A percentile compares a stretch with the other conserved stretches of the same genome.
These are phyloP conservation scores for Phocoena sinus DNA, from an alignment of 2,113 vertebrate species.

Conservation along the genomic window DNA sequence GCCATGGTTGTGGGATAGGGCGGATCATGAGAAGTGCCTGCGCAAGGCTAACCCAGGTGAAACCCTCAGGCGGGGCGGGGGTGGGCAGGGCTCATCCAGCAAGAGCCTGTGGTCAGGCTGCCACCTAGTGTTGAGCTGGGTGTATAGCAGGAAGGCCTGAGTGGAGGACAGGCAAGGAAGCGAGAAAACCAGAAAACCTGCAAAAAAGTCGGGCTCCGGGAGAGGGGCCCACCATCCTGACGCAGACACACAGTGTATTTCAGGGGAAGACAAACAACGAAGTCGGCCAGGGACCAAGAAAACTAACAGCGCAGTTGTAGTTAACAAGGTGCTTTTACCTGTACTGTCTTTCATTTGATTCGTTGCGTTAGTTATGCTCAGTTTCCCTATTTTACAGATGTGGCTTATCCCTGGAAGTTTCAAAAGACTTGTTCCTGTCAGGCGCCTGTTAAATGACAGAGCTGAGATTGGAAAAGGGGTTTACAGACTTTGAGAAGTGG, in stretches of 20 bases:
- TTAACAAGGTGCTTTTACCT: not conserved
- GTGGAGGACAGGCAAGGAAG: not conserved
- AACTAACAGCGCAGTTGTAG: fast-evolving
- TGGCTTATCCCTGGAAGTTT: not conserved
- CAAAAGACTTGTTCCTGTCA: not conserved
- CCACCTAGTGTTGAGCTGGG: not conserved
- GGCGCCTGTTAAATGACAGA: not conserved
- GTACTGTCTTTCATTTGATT: not conserved
- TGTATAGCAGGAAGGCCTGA: not conserved
- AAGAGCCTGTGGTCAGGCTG: not conserved
- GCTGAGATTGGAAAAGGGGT: not conserved
- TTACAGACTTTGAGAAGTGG: not conserved
- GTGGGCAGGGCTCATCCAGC: not conserved
- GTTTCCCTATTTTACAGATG: not conserved
- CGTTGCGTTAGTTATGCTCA: not conserved
- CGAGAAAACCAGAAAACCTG: not conserved
- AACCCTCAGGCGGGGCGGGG: fast-evolving
- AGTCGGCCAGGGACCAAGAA: not conserved
- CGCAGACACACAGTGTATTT: not conserved
- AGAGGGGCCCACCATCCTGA: not conserved
- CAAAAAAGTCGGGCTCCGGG: not conserved
- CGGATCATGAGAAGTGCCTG: not conserved
- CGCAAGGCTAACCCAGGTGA: fast-evolving
- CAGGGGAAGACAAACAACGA: not conserved
- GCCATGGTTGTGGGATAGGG: not conserved